A percentile compares a stretch with the other conserved stretches of the same genome.
Conservation (phyloP, 2,888 invertebrate genomes). For the Muschampia plurimacula region DNA sequence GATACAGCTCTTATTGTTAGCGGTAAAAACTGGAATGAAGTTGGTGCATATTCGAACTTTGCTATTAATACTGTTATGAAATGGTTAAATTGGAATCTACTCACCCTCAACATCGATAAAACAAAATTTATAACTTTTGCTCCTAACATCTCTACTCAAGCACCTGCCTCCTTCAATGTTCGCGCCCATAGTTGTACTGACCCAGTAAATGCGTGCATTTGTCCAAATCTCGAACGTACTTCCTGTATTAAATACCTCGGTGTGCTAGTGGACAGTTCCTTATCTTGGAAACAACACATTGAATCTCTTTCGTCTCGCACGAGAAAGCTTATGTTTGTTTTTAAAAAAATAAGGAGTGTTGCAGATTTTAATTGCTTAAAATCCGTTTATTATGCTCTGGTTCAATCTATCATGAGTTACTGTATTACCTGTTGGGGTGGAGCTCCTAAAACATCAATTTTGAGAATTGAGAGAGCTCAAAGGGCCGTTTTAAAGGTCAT, state of each 20-base stretch:
- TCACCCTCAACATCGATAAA: not conserved
- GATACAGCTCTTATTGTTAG: not conserved
- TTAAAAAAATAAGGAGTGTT: not conserved
- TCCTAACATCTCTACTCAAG: not conserved
- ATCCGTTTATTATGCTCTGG: not conserved
- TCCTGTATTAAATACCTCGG: not conserved
- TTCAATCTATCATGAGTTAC: not conserved
- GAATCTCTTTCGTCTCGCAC: not conserved
- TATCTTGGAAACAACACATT: not conserved
- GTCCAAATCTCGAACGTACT: not conserved
- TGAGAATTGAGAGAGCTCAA: too few relatives aligned
- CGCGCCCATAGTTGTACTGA: not conserved
- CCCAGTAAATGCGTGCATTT: not conserved
- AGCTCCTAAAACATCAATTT: too few relatives aligned
- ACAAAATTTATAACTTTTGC: not conserved
- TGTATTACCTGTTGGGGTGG: constrained; percentile 7
- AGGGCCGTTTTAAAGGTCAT: too few relatives aligned
- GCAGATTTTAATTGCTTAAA: not conserved
- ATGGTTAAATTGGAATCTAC: not conserved
- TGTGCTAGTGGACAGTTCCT: not conserved
- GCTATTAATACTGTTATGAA: not conserved
- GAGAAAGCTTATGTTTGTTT: not conserved
- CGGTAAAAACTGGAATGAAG: not conserved
- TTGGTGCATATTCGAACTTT: not conserved
- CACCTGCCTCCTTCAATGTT: not conserved